Percentiles rank a stretch among this genome's conserved stretches.
These are phyloP conservation scores for Helarctos malayanus DNA, from an alignment of 2,797 vertebrate species.

Conservation along the genomic window DNA sequence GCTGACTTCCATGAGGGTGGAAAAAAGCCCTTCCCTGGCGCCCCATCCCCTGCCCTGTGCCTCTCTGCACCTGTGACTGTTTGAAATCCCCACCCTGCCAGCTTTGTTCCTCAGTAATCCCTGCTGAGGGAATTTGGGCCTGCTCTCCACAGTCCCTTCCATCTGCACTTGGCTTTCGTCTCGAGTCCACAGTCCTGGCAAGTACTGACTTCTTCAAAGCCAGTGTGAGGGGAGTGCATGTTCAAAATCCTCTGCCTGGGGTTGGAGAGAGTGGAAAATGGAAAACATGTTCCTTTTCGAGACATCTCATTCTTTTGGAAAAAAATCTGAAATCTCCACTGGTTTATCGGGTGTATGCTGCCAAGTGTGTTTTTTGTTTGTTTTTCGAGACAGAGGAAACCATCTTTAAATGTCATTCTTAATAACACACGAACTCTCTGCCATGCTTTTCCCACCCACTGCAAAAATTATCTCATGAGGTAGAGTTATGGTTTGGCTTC, in stretches of 20 bases:
- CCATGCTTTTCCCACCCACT: not conserved
- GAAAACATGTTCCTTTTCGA: constrained; percentile 79
- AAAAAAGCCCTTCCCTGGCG: not conserved
- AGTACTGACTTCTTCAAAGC: constrained; percentile 75
- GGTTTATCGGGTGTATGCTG: constrained; percentile 65
- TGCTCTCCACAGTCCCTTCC: constrained; percentile 77
- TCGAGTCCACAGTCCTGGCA: constrained; percentile 82
- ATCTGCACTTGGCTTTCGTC: constrained; percentile 80
- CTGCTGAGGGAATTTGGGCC: constrained; percentile 77
- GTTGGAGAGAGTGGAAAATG: constrained; percentile 76
- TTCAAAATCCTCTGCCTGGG: constrained; percentile 77
- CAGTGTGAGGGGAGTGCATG: constrained; percentile 70
- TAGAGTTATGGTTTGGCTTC: not conserved
- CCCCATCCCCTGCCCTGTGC: not conserved
- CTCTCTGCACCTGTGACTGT: constrained; percentile 81
- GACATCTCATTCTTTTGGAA: constrained; percentile 78
- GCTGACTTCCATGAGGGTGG: not conserved
- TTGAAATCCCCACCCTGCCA: constrained; percentile 75
- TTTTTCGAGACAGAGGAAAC: constrained; percentile 53
- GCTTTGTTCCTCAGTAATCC: constrained; percentile 78
- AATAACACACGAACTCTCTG: constrained; percentile 63
- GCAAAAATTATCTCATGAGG: constrained; percentile 38
- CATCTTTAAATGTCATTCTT: constrained; percentile 60
- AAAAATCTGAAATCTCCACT: constrained; percentile 79
- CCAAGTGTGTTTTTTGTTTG: constrained; percentile 61